A percentile compares a stretch with the other conserved stretches of the same genome.
Evolutionary conservation across 2,797 vertebrate genomes (phyloP).

Genomic region (Halcyon smyrnensis): DNA sequence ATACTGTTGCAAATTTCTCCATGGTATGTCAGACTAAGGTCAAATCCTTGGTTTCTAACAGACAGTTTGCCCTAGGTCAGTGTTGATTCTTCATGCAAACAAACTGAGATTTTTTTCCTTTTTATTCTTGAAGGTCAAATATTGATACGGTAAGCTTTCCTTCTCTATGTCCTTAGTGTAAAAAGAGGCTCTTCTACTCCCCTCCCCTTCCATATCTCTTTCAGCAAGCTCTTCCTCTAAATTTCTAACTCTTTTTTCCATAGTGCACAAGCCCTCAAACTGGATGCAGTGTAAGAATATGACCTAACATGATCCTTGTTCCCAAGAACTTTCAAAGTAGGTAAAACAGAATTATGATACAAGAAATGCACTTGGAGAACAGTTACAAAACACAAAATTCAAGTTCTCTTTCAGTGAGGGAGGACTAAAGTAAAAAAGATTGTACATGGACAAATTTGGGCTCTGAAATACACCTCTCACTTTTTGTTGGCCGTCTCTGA

Average conservation of each 20-base stretch:
- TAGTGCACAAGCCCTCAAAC: background rate
- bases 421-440: background rate
- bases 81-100: background rate
- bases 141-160: background rate
- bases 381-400: background rate
- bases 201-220: background rate
- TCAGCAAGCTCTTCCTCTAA: background rate
- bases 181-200: background rate
- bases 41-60: background rate
- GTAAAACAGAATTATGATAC: background rate
- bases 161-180: background rate
- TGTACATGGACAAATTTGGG: background rate
- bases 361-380: background rate
- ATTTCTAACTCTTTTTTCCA: background rate
- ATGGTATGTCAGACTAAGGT: background rate
- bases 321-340: background rate
- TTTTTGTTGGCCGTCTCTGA: background rate
- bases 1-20: conserved; percentile 40
- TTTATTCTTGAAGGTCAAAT: conserved; percentile 28
- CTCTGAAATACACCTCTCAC: background rate
- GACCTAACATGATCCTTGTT: background rate
- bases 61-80: background rate
- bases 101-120: background rate
- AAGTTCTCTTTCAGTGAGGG: background rate
- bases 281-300: background rate